phyloP scores from a whole-genome alignment of 2,113 vertebrate genomes.

The Sylvietta virens region DNA sequence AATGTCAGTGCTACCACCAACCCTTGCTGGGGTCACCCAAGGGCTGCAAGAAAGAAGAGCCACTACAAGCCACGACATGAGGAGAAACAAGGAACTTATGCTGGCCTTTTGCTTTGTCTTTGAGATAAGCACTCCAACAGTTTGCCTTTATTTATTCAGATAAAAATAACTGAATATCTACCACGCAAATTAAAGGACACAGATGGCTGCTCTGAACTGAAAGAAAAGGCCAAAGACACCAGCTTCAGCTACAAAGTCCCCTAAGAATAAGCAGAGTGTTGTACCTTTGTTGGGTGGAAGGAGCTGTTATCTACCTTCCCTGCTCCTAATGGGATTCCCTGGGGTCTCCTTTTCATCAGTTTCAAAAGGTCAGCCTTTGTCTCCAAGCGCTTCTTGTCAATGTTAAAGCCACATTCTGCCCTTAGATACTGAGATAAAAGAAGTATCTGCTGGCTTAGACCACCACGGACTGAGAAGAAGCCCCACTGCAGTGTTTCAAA shows the following conservation, averaged over 20 bases:
- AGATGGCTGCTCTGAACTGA: neutral
- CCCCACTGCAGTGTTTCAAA: neutral
- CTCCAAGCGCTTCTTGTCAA: neutral
- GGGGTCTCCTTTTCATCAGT: neutral
- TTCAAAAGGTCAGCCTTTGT: constrained; percentile 35
- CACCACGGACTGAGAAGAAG: neutral
- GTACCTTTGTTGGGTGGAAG: neutral
- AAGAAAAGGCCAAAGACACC: neutral
- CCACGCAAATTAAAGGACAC: neutral
- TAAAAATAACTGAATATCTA: neutral
- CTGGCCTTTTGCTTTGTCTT: neutral
- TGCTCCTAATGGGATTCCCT: constrained; percentile 18
- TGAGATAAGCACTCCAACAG: neutral
- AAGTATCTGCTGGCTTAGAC: neutral
- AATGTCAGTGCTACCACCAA: neutral
- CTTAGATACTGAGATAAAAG: neutral
- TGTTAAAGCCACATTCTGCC: neutral
- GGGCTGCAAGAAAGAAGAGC: neutral
- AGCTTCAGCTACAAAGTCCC: neutral
- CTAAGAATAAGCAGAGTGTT: neutral
- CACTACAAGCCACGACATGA: neutral
- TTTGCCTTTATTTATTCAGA: neutral
- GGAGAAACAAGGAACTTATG: neutral
- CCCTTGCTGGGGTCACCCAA: neutral
- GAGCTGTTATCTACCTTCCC: neutral